Evolutionary conservation across 2,113 vertebrate genomes (phyloP).

Genomic region (Hiodon tergisus): DNA sequence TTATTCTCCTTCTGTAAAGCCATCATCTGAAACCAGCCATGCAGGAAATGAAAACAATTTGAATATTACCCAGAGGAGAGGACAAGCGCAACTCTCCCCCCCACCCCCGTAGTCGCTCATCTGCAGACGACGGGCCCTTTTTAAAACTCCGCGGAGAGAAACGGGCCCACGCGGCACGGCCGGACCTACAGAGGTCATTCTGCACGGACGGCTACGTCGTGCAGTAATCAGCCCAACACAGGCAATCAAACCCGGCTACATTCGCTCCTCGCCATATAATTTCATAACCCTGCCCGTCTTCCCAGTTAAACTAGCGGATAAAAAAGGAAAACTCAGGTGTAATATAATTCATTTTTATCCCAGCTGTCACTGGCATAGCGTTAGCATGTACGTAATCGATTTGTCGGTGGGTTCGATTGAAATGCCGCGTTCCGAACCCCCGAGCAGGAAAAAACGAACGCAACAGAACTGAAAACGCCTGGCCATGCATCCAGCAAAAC

Average conservation of each 20-base stretch:
- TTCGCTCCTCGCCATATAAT: not conserved
- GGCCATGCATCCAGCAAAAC: no score
- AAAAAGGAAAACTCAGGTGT: not conserved
- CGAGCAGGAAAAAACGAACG: not conserved
- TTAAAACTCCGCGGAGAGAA: not conserved
- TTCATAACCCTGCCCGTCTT: conserved; percentile 5
- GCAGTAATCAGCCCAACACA: not conserved
- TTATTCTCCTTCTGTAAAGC: conserved; percentile 6
- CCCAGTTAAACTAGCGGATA: not conserved
- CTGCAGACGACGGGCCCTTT: not conserved
- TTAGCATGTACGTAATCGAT: not conserved
- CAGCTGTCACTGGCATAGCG: conserved; percentile 1
- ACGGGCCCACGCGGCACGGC: not conserved
- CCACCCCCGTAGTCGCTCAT: not conserved
- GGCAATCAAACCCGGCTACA: not conserved
- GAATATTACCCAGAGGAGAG: conserved; percentile 8
- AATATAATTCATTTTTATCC: conserved; percentile 16
- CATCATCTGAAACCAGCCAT: conserved; percentile 13
- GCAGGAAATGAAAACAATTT: conserved; percentile 18
- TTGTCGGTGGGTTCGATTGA: not conserved
- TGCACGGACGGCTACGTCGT: not conserved
- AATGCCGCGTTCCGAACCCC: conserved; percentile 1
- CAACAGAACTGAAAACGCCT: not conserved
- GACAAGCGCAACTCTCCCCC: not conserved
- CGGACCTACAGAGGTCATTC: not conserved